Evolutionary conservation across 2,797 vertebrate genomes (phyloP), one percentile per base, ranked within the genome.

Genomic region (Diceros bicornis): DNA sequence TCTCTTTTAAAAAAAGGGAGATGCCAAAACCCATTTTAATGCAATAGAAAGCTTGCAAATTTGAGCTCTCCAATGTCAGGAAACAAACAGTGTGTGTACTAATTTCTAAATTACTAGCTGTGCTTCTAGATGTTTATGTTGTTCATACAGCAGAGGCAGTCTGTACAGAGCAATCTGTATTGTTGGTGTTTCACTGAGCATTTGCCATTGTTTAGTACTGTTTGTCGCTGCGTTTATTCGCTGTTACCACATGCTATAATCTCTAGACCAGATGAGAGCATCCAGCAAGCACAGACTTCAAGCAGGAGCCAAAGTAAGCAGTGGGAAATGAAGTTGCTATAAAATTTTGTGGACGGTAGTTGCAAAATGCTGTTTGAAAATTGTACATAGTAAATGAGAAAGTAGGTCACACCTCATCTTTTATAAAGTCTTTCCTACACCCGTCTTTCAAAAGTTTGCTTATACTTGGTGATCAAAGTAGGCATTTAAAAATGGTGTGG

Each of bases 41-140:
- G 75, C 50, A 95, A 37, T 69, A 75, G 89, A 91, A 96, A 96
- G 83, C 55, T 92, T 96, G 55, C 69, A 96, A 29, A 72, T 96
- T 96, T 91, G 92, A 94, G 75, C 52, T 83, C 16, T 96, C 59
- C 59, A 64, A 3, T 55, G 52, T 86, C 37, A 87, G 87, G 82
- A 97, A 96, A 90, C 64, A 84, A 61, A 92, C 32, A 79, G 8
- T 72, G 2, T 89, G 12, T 86, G 23, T 77, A 79, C 64, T 97
- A 86, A 97, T 97, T 97, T 96, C 89, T 94, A 90, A 96, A 95
- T 94, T 95, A 66, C 78, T 96, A 78, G 72, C 50, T 92, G 69
- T 62, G 47, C 47, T 97, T 96, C 68, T 87, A 61, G 93, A 83
- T 94, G 47, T 96, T 18, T 79, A 47, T 83, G 34, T 87, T 94